A percentile compares a stretch with the other conserved stretches of the same genome.
Conservation (phyloP, 2,888 invertebrate genomes). For the Euphydryas editha region DNA sequence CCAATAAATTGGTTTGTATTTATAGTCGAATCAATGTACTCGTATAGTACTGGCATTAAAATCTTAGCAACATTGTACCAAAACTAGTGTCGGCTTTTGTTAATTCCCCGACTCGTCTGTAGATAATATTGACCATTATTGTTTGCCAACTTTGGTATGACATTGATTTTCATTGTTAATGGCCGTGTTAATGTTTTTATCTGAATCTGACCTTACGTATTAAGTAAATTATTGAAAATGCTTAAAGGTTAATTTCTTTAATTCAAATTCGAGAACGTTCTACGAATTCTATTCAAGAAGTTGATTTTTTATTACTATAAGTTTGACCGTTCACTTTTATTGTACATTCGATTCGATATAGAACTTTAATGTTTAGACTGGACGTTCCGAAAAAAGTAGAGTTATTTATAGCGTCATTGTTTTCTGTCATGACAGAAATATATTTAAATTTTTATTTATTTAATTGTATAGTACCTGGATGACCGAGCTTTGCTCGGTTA, state of each 20-base stretch:
- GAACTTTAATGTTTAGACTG: background rate
- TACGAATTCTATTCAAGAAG: background rate
- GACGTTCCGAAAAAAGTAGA: too few species aligned
- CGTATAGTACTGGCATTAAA: background rate
- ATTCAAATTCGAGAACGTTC: conserved; percentile 1
- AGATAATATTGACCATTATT: conserved; percentile 31
- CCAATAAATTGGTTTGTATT: background rate
- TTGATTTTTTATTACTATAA: background rate
- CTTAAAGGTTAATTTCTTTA: conserved; percentile 25
- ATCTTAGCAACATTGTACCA: background rate
- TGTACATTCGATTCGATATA: background rate
- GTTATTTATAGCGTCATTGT: too few species aligned
- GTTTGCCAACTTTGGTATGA: conserved; percentile 29
- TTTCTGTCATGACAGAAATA: too few species aligned
- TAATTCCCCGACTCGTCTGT: conserved; percentile 20
- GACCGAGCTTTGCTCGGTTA: too few species aligned
- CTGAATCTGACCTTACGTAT: conserved; percentile 35
- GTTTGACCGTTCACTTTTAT: background rate
- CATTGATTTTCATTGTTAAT: conserved; percentile 35
- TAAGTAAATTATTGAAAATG: conserved; percentile 24
- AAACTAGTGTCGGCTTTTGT: conserved; percentile 17
- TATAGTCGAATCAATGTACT: background rate
- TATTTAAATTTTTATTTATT: too few species aligned
- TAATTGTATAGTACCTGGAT: too few species aligned
- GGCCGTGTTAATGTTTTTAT: conserved; percentile 30